phyloP scores from a whole-genome alignment of 2,113 vertebrate species.

The Spea multiplicata region DNA sequence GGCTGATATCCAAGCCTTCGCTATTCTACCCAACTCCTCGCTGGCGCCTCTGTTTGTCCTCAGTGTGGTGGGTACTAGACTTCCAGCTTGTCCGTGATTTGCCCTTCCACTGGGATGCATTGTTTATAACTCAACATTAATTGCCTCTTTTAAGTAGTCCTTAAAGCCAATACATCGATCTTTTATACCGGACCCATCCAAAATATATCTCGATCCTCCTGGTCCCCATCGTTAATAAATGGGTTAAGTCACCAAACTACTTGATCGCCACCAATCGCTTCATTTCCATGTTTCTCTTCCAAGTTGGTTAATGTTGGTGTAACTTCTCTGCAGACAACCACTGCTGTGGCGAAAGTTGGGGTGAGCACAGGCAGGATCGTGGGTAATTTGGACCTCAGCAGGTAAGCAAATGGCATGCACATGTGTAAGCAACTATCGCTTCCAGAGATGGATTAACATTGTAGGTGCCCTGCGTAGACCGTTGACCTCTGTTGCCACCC shows the following conservation, averaged over 20 bases:
- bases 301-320: too few species aligned
- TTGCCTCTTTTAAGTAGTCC: too few species aligned
- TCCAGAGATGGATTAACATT: too few species aligned
- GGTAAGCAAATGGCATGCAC: constrained; percentile 49
- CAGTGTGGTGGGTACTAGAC: constrained; percentile 57
- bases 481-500: too few species aligned
- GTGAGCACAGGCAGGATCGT: constrained; percentile 31
- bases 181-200: too few species aligned
- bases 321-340: constrained; percentile 54
- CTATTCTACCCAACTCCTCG: constrained; percentile 54
- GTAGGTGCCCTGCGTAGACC: too few species aligned
- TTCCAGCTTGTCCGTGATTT: neutral
- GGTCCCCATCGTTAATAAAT: neutral
- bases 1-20: constrained; percentile 63
- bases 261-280: neutral
- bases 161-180: too few species aligned
- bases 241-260: neutral
- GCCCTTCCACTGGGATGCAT: too few species aligned
- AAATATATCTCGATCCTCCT: neutral
- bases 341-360: neutral
- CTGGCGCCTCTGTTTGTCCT: constrained; percentile 62
- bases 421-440: neutral
- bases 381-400: constrained; percentile 53
- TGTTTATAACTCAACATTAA: too few species aligned
- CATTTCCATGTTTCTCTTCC: neutral